Evolutionary conservation across 2,797 vertebrate species (phyloP), one percentile per base, ranked within the genome.

Genomic region (Pitangus sulphuratus): DNA sequence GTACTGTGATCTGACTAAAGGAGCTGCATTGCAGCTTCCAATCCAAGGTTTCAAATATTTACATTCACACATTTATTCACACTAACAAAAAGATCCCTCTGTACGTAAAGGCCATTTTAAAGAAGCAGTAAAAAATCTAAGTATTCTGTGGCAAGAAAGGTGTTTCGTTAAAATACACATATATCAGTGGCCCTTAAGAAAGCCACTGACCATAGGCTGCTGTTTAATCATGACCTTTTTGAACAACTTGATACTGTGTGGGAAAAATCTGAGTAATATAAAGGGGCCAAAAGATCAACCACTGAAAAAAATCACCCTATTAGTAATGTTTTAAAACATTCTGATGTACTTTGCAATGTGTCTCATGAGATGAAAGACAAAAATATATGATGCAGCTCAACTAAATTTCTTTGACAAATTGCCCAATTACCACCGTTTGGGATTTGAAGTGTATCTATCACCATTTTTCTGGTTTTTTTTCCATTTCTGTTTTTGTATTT

Each of bases 21-120:
- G 47, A 95, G 89, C 17, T 40, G 12, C n/a, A 26, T 37, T 95
- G 93, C 64, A 93, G 91, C 56, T 96, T 53, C 60, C 70, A 96
- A 89, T 84, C 45, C 84, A 94, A 82, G 74, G 74, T 85, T 90
- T 96, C 90, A 85, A 93, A 94, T 70, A 60, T 56, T 92, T 97
- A 97, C 95, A 96, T 97, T 97, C 74, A 64, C 64, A 96, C 40
- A 94, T 65, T 84, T 42, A 89, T 64, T 92, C 68, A 95, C 51
- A 86, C 21, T 62, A 82, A 81, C 47, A 91, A 92, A 95, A 33
- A 92, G 61, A 96, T 62, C 14, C 6, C 44, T 75, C 45, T 83
- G 48, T 48, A 74, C 20, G 11, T 39, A 70, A 78, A 92, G 28
- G 58, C 42, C 3, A 88, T 78, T 90, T 94, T 76, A 84, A 94